Evolutionary conservation across 2,113 vertebrate species (phyloP), one percentile per base, ranked within the genome.

Genomic region (Poeciliopsis retropinna): DNA sequence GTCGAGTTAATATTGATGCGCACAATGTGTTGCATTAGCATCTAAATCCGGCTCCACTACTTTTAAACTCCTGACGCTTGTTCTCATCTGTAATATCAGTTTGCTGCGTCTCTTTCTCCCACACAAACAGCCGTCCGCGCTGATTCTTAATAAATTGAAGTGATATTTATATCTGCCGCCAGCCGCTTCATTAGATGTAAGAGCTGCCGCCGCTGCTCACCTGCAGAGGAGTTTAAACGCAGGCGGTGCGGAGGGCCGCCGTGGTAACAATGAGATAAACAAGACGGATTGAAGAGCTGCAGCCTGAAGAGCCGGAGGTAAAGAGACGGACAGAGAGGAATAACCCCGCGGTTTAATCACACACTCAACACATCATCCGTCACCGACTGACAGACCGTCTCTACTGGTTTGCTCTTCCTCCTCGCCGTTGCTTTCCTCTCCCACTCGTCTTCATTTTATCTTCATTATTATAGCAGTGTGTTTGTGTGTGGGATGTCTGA

Each of bases 361-460:
- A 70, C 30, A 0, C 65, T 83, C 67, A 74, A 88, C 76, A 75
- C 78, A 69, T 79, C 25, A 84, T 83, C 39, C 64, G 39, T 81
- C 67, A 72, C 41, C 87, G 80, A 88, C n/a, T 85, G 87, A 84
- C 86, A 87, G 70, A 80, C 27, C 61, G 85, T 70, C 73, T 90
- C 68, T 66, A 47, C 69, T 79, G 30, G 73, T 82, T 82, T 73
- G 60, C 3, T 66, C 77, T 66, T 69, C 77, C 66, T 81, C 72
- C 68, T 80, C 62, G 69, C 63, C 82, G 64, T 75, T 84, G 79
- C 72, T 4, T 71, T 71, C 70, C 64, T 79, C 51, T 60, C 72
- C 72, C 0, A 22, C 70, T 82, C 67, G 15, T 81, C 75, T 73
- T 87, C 80, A 70, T 82, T 85, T 87, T 9, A 74, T 89, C 70